These are phyloP conservation scores for Platycheirus rosarum DNA, from an alignment of 2,888 invertebrate genomes.

Conservation along the genomic window DNA sequence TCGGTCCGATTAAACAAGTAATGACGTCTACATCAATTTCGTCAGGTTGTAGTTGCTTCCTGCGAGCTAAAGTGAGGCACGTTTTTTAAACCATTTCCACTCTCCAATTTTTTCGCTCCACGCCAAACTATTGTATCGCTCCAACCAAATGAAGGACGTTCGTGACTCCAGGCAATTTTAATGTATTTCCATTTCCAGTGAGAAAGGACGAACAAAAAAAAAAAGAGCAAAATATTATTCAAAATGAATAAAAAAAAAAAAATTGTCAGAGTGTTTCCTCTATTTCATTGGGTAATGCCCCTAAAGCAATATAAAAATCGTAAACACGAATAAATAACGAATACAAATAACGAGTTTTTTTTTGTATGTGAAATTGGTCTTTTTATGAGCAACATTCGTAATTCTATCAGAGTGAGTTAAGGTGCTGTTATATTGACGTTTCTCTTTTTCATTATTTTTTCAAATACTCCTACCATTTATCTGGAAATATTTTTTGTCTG, in stretches of 20 bases:
- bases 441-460: no score
- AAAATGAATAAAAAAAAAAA: slow-evolving; percentile 30
- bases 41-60: slow-evolving; percentile 18
- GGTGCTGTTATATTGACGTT: slow-evolving; percentile 30
- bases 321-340: slow-evolving; percentile 60
- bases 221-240: background rate
- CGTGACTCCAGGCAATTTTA: slow-evolving; percentile 65
- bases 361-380: background rate
- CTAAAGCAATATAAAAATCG: slow-evolving; percentile 56
- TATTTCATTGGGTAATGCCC: slow-evolving; percentile 35
- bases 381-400: slow-evolving; percentile 34
- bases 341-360: slow-evolving; percentile 32
- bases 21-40: slow-evolving; percentile 16
- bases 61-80: background rate
- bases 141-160: slow-evolving; percentile 49
- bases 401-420: slow-evolving; percentile 23
- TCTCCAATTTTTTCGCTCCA: no score
- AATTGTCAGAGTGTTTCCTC: slow-evolving; percentile 32
- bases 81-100: background rate
- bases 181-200: slow-evolving; percentile 30
- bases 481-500: no score
- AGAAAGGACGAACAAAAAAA: slow-evolving; percentile 14
- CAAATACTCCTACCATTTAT: no score
- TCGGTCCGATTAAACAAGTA: background rate
- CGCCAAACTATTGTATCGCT: background rate